These are phyloP conservation scores for Clivina fossor DNA, from an alignment of 2,888 invertebrate species.

Conservation along the genomic window DNA sequence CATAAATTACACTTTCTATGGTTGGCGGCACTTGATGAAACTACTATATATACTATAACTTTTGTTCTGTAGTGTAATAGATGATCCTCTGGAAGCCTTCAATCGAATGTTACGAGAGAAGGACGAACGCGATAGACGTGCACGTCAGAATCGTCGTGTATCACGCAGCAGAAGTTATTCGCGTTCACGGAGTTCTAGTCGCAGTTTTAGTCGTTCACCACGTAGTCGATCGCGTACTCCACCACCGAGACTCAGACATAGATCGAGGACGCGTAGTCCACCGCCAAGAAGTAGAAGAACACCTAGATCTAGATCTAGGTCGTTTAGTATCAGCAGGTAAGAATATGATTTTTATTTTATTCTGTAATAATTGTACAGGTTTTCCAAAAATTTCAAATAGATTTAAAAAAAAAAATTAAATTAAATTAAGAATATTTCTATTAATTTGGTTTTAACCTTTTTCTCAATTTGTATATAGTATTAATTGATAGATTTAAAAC, in stretches of 20 bases:
- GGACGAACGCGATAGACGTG: slow-evolving; percentile 68
- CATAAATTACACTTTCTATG: background rate
- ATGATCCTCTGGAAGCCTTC: slow-evolving; percentile 85
- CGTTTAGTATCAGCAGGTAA: slow-evolving; percentile 61
- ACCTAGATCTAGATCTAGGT: slow-evolving; percentile 53
- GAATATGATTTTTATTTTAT: slow-evolving; percentile 24
- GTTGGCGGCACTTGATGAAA: background rate
- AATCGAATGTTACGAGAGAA: slow-evolving; percentile 85
- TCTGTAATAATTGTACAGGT: no score
- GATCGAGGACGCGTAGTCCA: slow-evolving; percentile 46
- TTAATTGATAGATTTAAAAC: slow-evolving; percentile 10
- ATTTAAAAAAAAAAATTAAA: no score
- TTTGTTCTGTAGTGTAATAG: slow-evolving; percentile 64
- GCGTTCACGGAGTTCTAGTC: slow-evolving; percentile 52
- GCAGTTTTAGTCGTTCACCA: slow-evolving; percentile 50
- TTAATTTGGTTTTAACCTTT: background rate
- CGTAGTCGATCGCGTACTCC: slow-evolving; percentile 51
- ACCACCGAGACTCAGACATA: slow-evolving; percentile 44
- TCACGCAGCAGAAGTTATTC: slow-evolving; percentile 57
- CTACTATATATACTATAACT: background rate
- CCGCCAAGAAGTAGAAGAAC: slow-evolving; percentile 23
- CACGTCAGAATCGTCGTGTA: slow-evolving; percentile 63
- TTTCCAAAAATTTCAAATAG: no score
- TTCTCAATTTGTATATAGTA: slow-evolving; percentile 5
- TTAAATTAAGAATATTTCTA: background rate